These are phyloP conservation scores for Philereme transversata DNA, from an alignment of 2,888 invertebrate genomes.

Conservation along the genomic window DNA sequence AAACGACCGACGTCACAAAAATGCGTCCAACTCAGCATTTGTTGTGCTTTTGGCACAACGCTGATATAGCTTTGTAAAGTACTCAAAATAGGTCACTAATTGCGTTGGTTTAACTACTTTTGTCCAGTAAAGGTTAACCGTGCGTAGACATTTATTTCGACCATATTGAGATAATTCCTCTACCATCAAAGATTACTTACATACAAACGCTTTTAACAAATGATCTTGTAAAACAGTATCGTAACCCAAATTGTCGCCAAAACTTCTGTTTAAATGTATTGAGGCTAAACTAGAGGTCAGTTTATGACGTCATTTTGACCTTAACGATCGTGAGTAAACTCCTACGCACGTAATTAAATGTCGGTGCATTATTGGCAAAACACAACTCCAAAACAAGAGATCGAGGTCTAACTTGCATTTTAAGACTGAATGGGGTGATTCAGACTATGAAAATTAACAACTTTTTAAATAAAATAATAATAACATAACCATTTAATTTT, in stretches of 20 bases:
- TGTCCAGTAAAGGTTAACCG: no score
- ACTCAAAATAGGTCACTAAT: no score
- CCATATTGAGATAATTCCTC: not conserved
- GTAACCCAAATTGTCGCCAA: constrained; percentile 12
- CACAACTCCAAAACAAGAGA: not conserved
- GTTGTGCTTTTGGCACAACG: no score
- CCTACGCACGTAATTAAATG: constrained; percentile 16
- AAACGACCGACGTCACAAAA: no score
- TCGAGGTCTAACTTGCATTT: not conserved
- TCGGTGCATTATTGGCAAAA: not conserved
- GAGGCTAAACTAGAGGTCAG: constrained; percentile 30
- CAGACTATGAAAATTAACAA: no score
- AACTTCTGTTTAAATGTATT: constrained; percentile 3
- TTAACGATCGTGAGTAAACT: constrained; percentile 18
- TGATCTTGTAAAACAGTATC: constrained; percentile 1
- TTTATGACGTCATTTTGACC: constrained; percentile 34
- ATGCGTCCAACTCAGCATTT: no score
- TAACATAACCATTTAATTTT: no score
- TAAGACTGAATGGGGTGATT: not conserved
- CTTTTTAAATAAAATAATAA: no score
- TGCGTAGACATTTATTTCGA: no score
- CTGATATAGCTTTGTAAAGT: no score
- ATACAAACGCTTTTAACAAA: not conserved
- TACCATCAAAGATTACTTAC: not conserved
- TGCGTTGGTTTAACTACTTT: no score